Evolutionary conservation across 2,797 vertebrate species (phyloP).

Genomic region (Simalia tracyae): DNA sequence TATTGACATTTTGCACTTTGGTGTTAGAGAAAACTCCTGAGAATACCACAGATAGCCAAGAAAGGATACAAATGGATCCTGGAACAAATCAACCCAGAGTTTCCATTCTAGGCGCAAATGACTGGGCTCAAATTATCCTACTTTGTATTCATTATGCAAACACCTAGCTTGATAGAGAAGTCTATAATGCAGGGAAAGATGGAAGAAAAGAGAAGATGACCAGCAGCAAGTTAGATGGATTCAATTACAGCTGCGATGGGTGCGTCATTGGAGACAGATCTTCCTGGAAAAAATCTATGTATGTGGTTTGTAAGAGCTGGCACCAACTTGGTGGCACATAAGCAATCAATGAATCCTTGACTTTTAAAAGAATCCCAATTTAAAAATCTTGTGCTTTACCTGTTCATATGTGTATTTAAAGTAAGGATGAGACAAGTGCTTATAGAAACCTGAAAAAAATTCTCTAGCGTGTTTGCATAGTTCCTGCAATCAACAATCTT

Average conservation of each 20-base stretch:
- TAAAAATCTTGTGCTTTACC: neutral
- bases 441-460: neutral
- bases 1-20: neutral
- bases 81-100: neutral
- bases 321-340: neutral
- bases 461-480: neutral
- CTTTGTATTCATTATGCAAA: neutral
- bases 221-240: neutral
- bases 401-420: neutral
- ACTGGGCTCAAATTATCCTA: neutral
- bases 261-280: neutral
- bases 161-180: neutral
- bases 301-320: neutral
- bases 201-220: neutral
- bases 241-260: neutral
- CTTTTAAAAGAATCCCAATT: neutral
- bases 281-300: neutral
- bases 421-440: neutral
- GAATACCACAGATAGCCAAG: neutral
- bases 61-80: neutral
- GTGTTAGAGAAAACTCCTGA: neutral
- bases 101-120: neutral
- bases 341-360: neutral
- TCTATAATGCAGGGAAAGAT: neutral
- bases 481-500: neutral